These are phyloP conservation scores for Labia minor DNA, from an alignment of 2,888 invertebrate genomes.

Conservation along the genomic window DNA sequence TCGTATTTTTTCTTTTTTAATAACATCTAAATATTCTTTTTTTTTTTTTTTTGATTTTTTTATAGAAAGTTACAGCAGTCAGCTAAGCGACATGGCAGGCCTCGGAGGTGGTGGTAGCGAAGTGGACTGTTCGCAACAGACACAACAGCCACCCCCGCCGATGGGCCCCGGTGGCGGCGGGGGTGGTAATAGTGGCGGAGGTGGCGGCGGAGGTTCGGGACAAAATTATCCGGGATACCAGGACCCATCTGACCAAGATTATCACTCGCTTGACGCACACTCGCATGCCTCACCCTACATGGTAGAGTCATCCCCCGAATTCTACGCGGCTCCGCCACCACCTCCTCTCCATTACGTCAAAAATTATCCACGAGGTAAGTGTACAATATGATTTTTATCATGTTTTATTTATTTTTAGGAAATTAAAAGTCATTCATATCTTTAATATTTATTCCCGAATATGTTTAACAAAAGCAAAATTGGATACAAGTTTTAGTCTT, in stretches of 20 bases:
- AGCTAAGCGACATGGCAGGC: conserved; percentile 30
- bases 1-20: too few species aligned
- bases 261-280: conserved; percentile 43
- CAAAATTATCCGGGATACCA: conserved; percentile 32
- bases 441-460: too few species aligned
- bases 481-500: too few species aligned
- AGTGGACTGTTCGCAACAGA: conserved; percentile 31
- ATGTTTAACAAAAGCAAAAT: too few species aligned
- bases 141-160: conserved; percentile 34
- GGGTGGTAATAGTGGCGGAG: conserved; percentile 29
- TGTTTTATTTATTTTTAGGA: too few species aligned
- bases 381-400: too few species aligned
- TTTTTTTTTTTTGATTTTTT: too few species aligned
- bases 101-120: conserved; percentile 29
- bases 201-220: conserved; percentile 34
- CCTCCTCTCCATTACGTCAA: conserved; percentile 48
- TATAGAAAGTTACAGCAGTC: conserved; percentile 29
- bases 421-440: too few species aligned
- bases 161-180: conserved; percentile 24
- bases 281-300: conserved; percentile 45
- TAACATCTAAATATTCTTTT: too few species aligned
- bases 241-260: conserved; percentile 47
- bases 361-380: conserved; percentile 58
- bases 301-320: conserved; percentile 59
- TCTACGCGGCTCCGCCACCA: conserved; percentile 53